Evolutionary conservation across 2,797 vertebrate genomes (phyloP).

Genomic region (Xyrichtys novacula): DNA sequence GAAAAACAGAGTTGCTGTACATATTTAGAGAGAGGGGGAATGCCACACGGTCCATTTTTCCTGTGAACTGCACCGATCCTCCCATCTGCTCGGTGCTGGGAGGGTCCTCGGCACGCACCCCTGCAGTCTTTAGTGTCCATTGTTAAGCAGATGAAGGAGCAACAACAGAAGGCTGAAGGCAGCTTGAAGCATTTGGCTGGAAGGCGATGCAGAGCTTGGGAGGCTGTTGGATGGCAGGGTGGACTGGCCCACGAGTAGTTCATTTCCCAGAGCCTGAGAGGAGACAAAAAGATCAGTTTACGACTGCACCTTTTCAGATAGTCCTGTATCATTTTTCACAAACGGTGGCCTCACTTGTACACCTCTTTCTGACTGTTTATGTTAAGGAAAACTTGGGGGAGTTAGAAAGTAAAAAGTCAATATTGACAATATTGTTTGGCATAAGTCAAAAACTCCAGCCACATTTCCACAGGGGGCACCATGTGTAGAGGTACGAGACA

Average conservation of each 20-base stretch:
- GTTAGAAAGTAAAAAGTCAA: no score
- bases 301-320: background rate
- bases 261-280: slow-evolving; percentile 79
- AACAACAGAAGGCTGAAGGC: slow-evolving; percentile 70
- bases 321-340: background rate
- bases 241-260: slow-evolving; percentile 77
- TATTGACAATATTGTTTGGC: no score
- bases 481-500: no score
- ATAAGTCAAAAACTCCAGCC: no score
- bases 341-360: no score
- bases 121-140: slow-evolving; percentile 69
- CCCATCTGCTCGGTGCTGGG: slow-evolving; percentile 54
- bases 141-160: slow-evolving; percentile 69
- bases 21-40: slow-evolving; percentile 65
- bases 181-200: slow-evolving; percentile 57
- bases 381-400: no score
- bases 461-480: no score
- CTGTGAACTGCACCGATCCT: slow-evolving; percentile 45
- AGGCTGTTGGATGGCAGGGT: slow-evolving; percentile 77
- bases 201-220: slow-evolving; percentile 67
- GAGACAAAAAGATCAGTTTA: slow-evolving; percentile 42
- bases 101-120: slow-evolving; percentile 38
- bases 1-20: slow-evolving; percentile 75
- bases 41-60: slow-evolving; percentile 60
- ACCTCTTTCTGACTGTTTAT: no score